phyloP scores from a whole-genome alignment of 2,888 invertebrate genomes.

The Scaptomyza cyrtandrae region DNA sequence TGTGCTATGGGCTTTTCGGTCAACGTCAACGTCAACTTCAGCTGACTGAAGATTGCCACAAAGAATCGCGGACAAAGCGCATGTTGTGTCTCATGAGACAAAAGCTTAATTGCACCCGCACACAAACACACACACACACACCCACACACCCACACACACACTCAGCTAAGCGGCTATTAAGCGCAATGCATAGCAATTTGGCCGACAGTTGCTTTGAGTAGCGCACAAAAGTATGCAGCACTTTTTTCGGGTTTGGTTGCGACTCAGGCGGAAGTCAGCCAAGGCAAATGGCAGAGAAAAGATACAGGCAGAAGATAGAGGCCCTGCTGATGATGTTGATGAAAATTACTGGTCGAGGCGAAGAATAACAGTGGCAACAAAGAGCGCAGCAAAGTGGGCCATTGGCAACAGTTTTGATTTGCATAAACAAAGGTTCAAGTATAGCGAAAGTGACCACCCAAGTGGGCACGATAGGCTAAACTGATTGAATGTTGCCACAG shows the following conservation, averaged over 20 bases:
- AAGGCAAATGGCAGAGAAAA: conserved; percentile 38
- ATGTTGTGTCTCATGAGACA: conserved; percentile 51
- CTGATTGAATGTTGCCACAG: conserved; percentile 58
- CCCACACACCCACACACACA: conserved; percentile 13
- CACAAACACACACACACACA: conserved; percentile 19
- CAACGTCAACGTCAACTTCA: conserved; percentile 35
- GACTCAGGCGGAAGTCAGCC: conserved; percentile 53
- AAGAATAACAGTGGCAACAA: conserved; percentile 37
- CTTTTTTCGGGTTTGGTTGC: conserved; percentile 33
- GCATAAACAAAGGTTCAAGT: conserved; percentile 78
- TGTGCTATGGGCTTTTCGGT: conserved; percentile 33
- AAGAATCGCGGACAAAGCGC: conserved; percentile 41
- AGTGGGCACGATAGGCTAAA: conserved; percentile 64
- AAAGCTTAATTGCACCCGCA: conserved; percentile 65
- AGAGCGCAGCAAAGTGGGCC: conserved; percentile 60
- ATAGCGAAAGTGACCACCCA: conserved; percentile 68
- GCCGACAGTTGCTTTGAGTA: conserved; percentile 63
- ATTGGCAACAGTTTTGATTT: conserved; percentile 77
- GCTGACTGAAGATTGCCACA: conserved; percentile 32
- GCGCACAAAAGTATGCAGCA: conserved; percentile 58
- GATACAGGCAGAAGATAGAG: background rate
- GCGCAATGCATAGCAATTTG: conserved; percentile 62
- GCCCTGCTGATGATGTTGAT: conserved; percentile 41
- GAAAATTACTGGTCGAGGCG: conserved; percentile 41
- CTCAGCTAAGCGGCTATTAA: conserved; percentile 67